Base-by-base conservation (phyloP, 2,888 invertebrate species). In the Campoletis raptor region DNA sequence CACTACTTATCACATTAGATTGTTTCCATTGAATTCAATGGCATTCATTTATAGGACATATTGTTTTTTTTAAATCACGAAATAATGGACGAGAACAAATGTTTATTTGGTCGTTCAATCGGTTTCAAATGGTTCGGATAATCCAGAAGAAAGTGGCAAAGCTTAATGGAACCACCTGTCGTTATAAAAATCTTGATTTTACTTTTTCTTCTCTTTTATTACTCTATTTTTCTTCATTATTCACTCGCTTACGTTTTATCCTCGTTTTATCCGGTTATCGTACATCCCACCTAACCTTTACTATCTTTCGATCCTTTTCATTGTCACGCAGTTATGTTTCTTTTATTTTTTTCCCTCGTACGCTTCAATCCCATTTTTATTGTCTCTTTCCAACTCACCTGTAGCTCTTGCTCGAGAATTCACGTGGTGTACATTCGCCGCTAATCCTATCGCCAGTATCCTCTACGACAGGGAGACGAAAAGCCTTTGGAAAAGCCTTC, bases 321-420 rank as follows among this genome's bases (percentile, higher is more conserved):
- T 61, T 15, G 48, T 67, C 64, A 21, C 24, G 18, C 9, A 24
- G 52, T 9, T 61, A 61, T 57, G 15, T 48, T 15, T 15, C 18
- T 61, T 37, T 24, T 73, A 9, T 73, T 18, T 37, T 37, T 52
- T 30, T 24, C 40, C 37, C 52, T 72, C 74, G 40, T 66, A 66
- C 66, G 10, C 42, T 81, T 36, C 67, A 78, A 64, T 57, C 42
- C 76, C 9, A 45, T 69, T 54, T 82, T 74, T 74, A 45, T 82
- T 67, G 36, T 80, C 48, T 45, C 36, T 42, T 54, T 36, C 36
- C 9, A 66, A 66, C 24, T 79, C 82, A 79, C 85, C 85, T 85
- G 85, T 82, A 74, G 73, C 78, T 85, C 79, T n/a, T 18, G 81
- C 52, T n/a, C 36, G 36, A 73, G 40, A 42, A 48, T 74, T 74